Base-by-base conservation (phyloP, 2,113 vertebrate genomes). In the Arenaria interpres region DNA sequence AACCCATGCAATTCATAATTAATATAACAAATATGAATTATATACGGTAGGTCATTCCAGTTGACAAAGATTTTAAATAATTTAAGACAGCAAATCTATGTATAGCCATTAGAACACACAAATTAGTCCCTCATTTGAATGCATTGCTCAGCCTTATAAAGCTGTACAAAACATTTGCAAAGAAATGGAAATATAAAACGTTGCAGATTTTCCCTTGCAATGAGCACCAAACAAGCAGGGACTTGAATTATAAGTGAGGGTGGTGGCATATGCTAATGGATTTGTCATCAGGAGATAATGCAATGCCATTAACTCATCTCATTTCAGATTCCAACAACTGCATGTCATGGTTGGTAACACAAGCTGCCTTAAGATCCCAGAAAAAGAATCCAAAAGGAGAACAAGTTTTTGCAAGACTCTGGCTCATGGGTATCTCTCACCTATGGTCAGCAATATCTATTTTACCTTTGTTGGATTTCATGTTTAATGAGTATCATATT, bases 251-350 rank as follows among this genome's bases (percentile, higher is more conserved):
- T 63, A 95, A 93, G 76, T 41, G 51, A 74, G 39, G 88, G 72
- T n/a, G 11, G 57, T 89, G 76, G 96, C 85, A 89, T 85, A 89
- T 59, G 93, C 48, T 97, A 97, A 94, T 81, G 32, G 77, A 73
- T 90, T 97, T 85, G 90, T 71, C 84, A 82, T 91, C 71, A 88
- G 82, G 54, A 89, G 74, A 95, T 72, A 96, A 81, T 90, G 69
- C 72, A 97, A 94, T 46, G 88, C 57, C 85, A 96, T 94, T 92
- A 94, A 90, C 22, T 84, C 59, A 69, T 62, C 93, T 77, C 54
- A 93, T 94, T 87, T 90, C 78, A 92, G 77, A 91, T 95, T 97
- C 90, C 48, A 88, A 63, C 57, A 87, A 89, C 73, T 75, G 67
- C 59, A 85, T 63, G 87, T 86, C 84, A 83, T 41, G 43, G 68